Evolutionary conservation across 2,888 invertebrate species (phyloP).

Genomic region (Pycnomerus fuliginosus): DNA sequence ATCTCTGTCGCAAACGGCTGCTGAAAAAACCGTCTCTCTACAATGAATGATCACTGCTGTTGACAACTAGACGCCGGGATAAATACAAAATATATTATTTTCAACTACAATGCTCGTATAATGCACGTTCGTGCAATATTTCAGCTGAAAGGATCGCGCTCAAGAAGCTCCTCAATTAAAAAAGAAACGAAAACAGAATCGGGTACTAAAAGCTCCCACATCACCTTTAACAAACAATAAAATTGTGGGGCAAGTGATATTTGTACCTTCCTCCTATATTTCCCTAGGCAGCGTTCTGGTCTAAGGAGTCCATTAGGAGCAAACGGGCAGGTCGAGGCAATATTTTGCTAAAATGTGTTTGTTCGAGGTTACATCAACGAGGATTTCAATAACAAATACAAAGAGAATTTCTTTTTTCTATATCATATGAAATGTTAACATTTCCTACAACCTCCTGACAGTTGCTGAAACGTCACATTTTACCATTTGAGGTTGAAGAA

Average conservation of each 20-base stretch:
- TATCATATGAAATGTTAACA: no score
- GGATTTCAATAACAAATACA: neutral
- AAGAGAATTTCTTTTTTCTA: no score
- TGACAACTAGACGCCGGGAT: constrained; percentile 45
- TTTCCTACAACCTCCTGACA: neutral
- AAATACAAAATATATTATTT: constrained; percentile 42
- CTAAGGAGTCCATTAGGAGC: constrained; percentile 9
- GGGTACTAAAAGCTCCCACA: no score
- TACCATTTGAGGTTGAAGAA: no score
- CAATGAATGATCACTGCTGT: constrained; percentile 47
- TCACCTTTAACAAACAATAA: constrained; percentile 20
- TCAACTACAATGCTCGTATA: constrained; percentile 26
- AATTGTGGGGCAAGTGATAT: constrained; percentile 11
- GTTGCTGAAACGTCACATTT: no score
- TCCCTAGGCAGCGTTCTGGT: constrained; percentile 3
- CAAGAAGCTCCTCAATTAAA: no score
- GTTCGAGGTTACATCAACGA: constrained; percentile 5
- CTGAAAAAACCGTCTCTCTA: constrained; percentile 36
- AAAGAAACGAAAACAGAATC: no score
- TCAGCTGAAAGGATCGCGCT: no score
- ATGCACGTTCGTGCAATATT: constrained; percentile 26
- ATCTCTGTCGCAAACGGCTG: constrained; percentile 32
- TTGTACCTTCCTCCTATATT: constrained; percentile 12
- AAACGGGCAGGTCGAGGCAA: neutral
- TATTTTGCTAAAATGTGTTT: no score